These are phyloP conservation scores for Cotesia typhae DNA, from an alignment of 1,140 invertebrate species.

Conservation along the genomic window DNA sequence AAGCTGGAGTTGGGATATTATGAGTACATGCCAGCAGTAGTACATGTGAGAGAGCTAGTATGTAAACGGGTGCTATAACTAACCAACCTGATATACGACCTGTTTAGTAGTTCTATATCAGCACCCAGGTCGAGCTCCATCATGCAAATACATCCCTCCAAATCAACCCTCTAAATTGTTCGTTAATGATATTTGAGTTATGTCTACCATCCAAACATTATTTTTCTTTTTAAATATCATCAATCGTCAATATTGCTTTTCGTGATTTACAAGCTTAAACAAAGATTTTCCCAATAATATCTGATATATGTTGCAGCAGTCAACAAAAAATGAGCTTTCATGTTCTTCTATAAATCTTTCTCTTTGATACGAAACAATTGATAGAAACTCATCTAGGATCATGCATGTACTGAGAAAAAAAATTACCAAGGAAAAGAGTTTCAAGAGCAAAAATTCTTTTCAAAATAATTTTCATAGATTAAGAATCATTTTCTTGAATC, in stretches of 20 bases:
- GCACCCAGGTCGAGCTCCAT: slow-evolving; percentile 42
- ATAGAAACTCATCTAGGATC: no score
- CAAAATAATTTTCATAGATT: no score
- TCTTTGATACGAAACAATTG: no score
- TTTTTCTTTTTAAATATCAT: background rate
- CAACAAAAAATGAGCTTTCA: no score
- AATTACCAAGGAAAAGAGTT: no score
- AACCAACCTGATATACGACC: slow-evolving; percentile 64
- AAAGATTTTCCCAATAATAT: no score
- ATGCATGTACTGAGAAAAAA: no score
- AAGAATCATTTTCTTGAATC: no score
- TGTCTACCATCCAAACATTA: background rate
- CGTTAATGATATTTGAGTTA: slow-evolving; percentile 23
- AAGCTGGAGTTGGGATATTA: background rate
- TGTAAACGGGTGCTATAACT: slow-evolving; percentile 52
- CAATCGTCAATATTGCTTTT: background rate
- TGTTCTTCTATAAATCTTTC: no score
- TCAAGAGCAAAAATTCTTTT: no score
- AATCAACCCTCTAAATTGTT: slow-evolving; percentile 36
- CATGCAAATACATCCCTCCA: slow-evolving; percentile 54
- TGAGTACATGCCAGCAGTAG: background rate
- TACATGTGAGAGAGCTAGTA: background rate
- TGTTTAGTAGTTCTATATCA: slow-evolving; percentile 67
- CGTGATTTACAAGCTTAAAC: background rate
- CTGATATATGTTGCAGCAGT: no score